Evolutionary conservation across 2,888 invertebrate genomes (phyloP), one percentile per base, ranked within the genome.

Genomic region (Neoascia interrupta): DNA sequence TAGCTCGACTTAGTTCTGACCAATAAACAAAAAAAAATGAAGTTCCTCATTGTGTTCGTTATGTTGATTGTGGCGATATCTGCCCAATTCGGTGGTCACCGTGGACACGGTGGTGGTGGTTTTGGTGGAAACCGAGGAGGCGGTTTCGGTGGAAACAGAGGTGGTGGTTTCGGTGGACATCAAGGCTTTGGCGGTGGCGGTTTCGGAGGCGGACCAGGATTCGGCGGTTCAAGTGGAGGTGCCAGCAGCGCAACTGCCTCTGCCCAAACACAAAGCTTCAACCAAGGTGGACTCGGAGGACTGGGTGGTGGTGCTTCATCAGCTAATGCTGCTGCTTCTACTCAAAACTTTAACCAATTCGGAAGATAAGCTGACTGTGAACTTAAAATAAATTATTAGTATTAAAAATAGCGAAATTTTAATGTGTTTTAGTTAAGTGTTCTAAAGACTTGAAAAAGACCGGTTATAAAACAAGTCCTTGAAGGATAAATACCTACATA

Each of bases 301-400:
- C 4, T 36, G n/a, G 43, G 64, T n/a, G 61, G 70, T 10, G 18
- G 61, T 18, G 49, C 54, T 3, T 43, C 63, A 21, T 26, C 74
- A n/a, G 66, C 66, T 4, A 70, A 41, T 37, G 68, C 68, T 13
- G 39, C 13, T 11, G 34, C 68, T n/a, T 45, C 53, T 2, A 23
- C 74, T 1, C 74, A 68, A 61, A 68, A 23, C 10, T 69, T 53
- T 5, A 66, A 66, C 34, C 2, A 2, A 3, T 34, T 26, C n/a
- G 43, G 61, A 69, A 49, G 26, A 63, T 69, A 69, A 47, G 23
- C n/a, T 5, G 3, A 21, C 13, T 13, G 16, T 1, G n/a, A 26
- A 4, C 8, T 4, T 31, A 31, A 31, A 3, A 5, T 31, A 31
- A 4, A 6, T 3, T 5, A 4, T 5, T 5, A 26, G 8, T 5